phyloP scores from a whole-genome alignment of 1,140 invertebrate genomes.

The Andrena cerasifolii region DNA sequence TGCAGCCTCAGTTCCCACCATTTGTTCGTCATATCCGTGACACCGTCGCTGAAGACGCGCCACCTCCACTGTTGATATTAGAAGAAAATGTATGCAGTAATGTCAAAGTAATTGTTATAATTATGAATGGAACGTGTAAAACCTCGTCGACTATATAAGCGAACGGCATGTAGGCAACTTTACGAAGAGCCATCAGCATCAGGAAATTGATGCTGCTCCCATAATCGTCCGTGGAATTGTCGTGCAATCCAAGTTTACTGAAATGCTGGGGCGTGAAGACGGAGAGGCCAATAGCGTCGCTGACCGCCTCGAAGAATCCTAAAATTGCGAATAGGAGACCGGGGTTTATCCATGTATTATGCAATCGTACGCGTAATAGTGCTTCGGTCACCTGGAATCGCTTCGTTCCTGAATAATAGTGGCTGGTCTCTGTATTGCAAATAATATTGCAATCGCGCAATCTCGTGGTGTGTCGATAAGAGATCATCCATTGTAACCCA shows the following conservation, averaged over 20 bases:
- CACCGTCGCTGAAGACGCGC: constrained; percentile 89
- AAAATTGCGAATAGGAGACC: constrained; percentile 33
- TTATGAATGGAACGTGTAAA: constrained; percentile 30
- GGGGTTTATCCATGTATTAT: neutral
- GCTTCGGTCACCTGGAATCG: constrained; percentile 87
- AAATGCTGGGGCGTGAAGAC: constrained; percentile 89
- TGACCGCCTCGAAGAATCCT: constrained; percentile 95
- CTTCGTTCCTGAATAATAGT: constrained; percentile 88
- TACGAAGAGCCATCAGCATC: constrained; percentile 91
- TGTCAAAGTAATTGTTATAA: neutral
- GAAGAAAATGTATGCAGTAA: constrained; percentile 2
- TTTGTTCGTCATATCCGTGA: constrained; percentile 88
- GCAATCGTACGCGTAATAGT: neutral
- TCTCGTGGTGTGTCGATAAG: constrained; percentile 92
- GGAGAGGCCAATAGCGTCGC: constrained; percentile 92
- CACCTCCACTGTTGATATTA: constrained; percentile 87
- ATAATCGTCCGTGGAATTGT: constrained; percentile 86
- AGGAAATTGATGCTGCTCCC: constrained; percentile 91
- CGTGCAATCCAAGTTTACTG: constrained; percentile 87
- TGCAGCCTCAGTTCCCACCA: constrained; percentile 91
- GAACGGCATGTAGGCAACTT: constrained; percentile 91
- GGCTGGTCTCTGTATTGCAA: constrained; percentile 91
- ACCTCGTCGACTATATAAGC: constrained; percentile 90
- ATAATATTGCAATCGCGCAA: constrained; percentile 93
- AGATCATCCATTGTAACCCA: constrained; percentile 91